phyloP scores from a whole-genome alignment of 2,113 vertebrate genomes.

The Acrocephalus kingi region DNA sequence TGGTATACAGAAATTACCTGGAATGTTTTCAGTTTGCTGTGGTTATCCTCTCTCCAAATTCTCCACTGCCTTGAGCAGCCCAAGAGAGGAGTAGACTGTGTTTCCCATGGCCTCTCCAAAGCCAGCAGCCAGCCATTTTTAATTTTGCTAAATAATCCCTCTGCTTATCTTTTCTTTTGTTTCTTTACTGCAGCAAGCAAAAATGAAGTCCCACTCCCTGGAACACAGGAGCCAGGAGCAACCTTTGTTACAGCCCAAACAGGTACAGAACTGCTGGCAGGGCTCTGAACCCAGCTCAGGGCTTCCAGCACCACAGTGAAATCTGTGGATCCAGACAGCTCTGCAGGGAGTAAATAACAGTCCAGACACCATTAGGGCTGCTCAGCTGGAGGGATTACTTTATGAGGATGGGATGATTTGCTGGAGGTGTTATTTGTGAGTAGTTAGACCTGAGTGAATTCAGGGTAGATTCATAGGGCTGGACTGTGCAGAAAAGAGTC shows the following conservation, averaged over 20 bases:
- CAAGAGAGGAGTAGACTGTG: background rate
- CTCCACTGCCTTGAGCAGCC: background rate
- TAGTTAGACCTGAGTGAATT: background rate
- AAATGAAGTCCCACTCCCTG: constrained; percentile 88
- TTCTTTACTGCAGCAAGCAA: constrained; percentile 78
- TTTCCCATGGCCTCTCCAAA: background rate
- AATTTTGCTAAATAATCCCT: constrained; percentile 1
- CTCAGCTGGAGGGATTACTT: constrained; percentile 19
- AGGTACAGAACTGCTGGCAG: constrained; percentile 73
- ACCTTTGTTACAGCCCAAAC: constrained; percentile 88
- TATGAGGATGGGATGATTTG: background rate
- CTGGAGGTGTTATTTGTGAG: background rate
- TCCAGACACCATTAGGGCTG: constrained; percentile 10
- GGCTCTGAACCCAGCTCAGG: background rate
- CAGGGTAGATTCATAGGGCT: background rate
- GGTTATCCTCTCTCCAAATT: background rate
- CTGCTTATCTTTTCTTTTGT: constrained; percentile 15
- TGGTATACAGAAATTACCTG: background rate
- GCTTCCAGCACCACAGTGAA: background rate
- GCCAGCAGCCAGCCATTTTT: background rate
- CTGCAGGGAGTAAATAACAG: constrained; percentile 19
- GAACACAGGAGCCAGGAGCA: constrained; percentile 89
- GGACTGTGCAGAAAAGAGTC: background rate
- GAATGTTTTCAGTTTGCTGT: background rate
- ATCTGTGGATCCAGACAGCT: constrained; percentile 14